Percentiles rank a stretch among this genome's conserved stretches.
Evolutionary conservation across 2,888 invertebrate genomes (phyloP).

Genomic region (Labia minor): DNA sequence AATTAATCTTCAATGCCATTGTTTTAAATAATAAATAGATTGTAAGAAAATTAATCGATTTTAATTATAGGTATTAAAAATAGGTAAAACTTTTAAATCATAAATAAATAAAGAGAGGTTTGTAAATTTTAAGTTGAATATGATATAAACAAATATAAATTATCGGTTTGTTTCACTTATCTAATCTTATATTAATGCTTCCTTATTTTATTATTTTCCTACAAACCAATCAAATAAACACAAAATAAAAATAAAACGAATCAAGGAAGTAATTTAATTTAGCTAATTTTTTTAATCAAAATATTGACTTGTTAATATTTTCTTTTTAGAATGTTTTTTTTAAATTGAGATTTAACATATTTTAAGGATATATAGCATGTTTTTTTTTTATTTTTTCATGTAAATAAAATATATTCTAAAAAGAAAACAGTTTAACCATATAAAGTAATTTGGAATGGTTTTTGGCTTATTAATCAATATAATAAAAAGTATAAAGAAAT

Average conservation of each 20-base stretch:
- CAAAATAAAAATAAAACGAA: background rate
- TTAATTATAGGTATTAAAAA: background rate
- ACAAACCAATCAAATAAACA: background rate
- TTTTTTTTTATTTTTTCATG: too few relatives aligned
- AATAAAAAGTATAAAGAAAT: too few relatives aligned
- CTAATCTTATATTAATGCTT: background rate
- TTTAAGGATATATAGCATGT: too few relatives aligned
- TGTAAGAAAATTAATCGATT: background rate
- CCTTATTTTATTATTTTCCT: background rate
- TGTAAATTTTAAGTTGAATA: background rate
- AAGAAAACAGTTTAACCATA: too few relatives aligned
- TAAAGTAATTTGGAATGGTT: too few relatives aligned
- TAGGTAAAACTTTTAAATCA: background rate
- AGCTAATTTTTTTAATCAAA: too few relatives aligned
- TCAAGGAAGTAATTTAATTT: too few relatives aligned
- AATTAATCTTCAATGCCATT: background rate
- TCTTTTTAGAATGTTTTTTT: too few relatives aligned
- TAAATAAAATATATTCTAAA: too few relatives aligned
- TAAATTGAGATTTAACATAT: too few relatives aligned
- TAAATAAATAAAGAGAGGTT: background rate
- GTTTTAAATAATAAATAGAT: background rate
- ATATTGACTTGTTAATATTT: too few relatives aligned
- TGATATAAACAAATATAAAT: background rate
- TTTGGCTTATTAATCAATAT: too few relatives aligned
- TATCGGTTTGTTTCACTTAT: background rate